Evolutionary conservation across 2,113 vertebrate genomes (phyloP).

Genomic region (Melospiza melodia): DNA sequence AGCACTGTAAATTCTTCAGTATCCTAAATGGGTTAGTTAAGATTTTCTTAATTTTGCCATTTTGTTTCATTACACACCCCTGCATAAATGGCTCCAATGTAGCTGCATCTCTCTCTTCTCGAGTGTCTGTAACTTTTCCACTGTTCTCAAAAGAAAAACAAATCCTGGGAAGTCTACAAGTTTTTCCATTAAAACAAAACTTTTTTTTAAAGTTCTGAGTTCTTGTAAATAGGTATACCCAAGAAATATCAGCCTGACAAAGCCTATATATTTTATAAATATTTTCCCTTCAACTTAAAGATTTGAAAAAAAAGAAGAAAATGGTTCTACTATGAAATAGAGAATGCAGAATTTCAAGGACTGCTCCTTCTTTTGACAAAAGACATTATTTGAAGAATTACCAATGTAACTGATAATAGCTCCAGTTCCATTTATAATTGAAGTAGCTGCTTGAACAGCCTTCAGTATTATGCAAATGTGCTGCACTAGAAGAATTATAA

Average conservation of each 20-base stretch:
- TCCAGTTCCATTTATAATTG: neutral
- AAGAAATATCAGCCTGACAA: neutral
- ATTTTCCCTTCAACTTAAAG: neutral
- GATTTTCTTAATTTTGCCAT: neutral
- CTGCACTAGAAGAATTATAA: neutral
- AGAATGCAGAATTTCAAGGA: neutral
- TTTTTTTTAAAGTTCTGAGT: neutral
- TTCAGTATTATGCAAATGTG: neutral
- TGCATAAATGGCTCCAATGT: neutral
- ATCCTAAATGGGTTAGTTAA: neutral
- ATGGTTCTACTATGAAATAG: neutral
- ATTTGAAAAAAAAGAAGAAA: neutral
- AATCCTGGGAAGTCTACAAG: neutral
- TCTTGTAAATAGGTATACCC: neutral
- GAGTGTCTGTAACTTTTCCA: neutral
- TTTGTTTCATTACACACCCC: neutral
- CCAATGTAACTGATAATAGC: neutral
- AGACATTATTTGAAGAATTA: neutral
- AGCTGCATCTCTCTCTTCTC: neutral
- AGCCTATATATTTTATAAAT: neutral
- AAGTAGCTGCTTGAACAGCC: neutral
- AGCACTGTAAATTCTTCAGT: neutral
- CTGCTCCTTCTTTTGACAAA: neutral
- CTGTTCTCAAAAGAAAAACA: neutral
- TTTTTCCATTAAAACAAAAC: neutral